Evolutionary conservation across 2,888 invertebrate species (phyloP).

Genomic region (Tillus elongatus): DNA sequence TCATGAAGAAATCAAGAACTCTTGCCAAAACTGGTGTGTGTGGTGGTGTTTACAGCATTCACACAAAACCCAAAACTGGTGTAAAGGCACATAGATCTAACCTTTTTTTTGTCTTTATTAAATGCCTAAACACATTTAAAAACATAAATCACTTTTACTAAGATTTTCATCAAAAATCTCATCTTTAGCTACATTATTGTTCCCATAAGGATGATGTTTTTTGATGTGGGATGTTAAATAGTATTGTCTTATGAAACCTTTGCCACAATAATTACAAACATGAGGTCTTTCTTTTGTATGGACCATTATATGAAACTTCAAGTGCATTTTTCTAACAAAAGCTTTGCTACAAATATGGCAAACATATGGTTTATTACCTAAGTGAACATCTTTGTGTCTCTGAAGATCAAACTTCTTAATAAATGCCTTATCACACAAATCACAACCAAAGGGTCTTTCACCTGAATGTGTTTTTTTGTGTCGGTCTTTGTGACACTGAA

Average conservation of each 20-base stretch:
- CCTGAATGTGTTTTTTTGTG: conserved; percentile 33
- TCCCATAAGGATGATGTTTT: conserved; percentile 22
- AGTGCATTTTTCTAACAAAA: conserved; percentile 29
- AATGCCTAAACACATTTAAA: too few relatives aligned
- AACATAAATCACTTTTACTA: too few relatives aligned
- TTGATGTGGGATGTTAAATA: conserved; percentile 30
- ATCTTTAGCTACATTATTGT: too few relatives aligned
- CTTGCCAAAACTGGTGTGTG: too few relatives aligned
- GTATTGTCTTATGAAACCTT: conserved; percentile 32
- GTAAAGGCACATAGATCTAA: too few relatives aligned
- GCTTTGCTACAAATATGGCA: conserved; percentile 29
- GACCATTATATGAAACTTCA: conserved; percentile 31
- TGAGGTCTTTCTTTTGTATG: conserved; percentile 32
- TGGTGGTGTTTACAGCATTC: too few relatives aligned
- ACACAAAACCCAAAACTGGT: too few relatives aligned
- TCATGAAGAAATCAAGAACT: too few relatives aligned
- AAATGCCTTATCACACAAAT: conserved; percentile 29
- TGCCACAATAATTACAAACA: conserved; percentile 29
- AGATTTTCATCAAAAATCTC: too few relatives aligned
- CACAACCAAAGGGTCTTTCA: conserved; percentile 29
- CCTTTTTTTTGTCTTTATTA: too few relatives aligned
- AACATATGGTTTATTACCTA: conserved; percentile 27
- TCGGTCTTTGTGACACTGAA: conserved; percentile 30
- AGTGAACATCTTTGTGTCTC: conserved; percentile 31
- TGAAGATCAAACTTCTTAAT: conserved; percentile 32